These are phyloP conservation scores for Galaxias olidus DNA, from an alignment of 2,797 vertebrate genomes.

Conservation along the genomic window DNA sequence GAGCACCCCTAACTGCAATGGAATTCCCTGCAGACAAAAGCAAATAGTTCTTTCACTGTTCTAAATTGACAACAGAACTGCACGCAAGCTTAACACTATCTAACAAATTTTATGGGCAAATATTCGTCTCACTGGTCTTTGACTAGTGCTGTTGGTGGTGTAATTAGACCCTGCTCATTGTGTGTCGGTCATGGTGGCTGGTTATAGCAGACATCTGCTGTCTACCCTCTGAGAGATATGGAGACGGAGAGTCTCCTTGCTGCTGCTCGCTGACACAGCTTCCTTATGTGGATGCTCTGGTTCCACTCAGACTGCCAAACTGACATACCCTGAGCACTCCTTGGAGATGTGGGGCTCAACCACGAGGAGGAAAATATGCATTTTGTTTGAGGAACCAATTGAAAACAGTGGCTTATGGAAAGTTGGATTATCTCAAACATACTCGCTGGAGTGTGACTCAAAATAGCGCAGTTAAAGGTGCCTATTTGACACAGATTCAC, in stretches of 20 bases:
- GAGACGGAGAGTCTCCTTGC: not conserved
- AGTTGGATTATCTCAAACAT: not conserved
- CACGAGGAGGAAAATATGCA: not conserved
- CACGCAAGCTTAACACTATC: conserved; percentile 17
- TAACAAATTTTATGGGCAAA: no score
- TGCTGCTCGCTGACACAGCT: not conserved
- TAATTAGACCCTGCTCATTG: not conserved
- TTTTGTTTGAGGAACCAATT: not conserved
- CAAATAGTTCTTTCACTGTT: no score
- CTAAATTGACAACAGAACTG: no score
- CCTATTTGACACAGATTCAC: no score
- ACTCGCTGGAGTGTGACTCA: not conserved
- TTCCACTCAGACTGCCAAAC: conserved; percentile 2
- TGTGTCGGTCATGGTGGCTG: not conserved
- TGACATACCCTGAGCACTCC: conserved; percentile 4
- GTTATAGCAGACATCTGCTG: not conserved
- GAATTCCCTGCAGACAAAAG: no score
- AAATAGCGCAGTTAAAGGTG: no score
- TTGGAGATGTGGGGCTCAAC: not conserved
- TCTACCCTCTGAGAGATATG: not conserved
- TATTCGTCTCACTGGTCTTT: not conserved
- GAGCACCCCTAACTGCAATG: no score
- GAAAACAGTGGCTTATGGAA: not conserved
- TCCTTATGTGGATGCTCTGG: not conserved
- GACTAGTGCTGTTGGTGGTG: conserved; percentile 12